Conservation (phyloP, 2,113 vertebrate species). For the Calonectris borealis region DNA sequence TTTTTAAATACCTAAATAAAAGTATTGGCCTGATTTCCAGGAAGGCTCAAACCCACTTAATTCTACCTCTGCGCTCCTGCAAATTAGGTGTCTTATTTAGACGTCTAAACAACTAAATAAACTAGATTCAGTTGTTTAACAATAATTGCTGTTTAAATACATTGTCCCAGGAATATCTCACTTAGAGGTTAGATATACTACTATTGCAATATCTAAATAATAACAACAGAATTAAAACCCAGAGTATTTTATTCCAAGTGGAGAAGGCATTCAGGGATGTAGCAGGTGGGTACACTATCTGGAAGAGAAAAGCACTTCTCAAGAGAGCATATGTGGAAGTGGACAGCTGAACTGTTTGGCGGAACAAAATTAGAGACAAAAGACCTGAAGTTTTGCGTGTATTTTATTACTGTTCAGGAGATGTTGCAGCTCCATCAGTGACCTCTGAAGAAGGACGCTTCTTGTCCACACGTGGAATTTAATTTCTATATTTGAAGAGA, state of each 20-base stretch:
- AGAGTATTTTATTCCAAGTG: background rate
- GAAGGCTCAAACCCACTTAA: background rate
- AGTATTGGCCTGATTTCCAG: background rate
- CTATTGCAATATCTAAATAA: background rate
- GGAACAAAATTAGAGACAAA: background rate
- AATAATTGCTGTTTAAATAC: background rate
- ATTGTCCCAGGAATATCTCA: background rate
- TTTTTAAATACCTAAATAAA: background rate
- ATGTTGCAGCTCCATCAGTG: background rate
- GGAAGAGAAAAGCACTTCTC: background rate
- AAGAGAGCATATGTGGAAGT: background rate
- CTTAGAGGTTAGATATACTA: background rate
- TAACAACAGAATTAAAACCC: background rate
- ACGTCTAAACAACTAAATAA: background rate
- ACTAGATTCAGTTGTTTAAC: background rate
- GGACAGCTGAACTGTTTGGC: background rate
- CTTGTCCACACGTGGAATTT: background rate
- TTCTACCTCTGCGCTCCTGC: background rate
- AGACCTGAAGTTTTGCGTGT: background rate
- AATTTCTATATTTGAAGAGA: background rate
- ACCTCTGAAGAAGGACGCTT: background rate
- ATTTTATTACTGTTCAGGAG: background rate
- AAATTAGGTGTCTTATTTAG: background rate
- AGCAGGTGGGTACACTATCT: accelerated
- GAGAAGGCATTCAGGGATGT: background rate